These are phyloP conservation scores for Ictalurus furcatus DNA, from an alignment of 2,113 vertebrate species.

Conservation along the genomic window DNA sequence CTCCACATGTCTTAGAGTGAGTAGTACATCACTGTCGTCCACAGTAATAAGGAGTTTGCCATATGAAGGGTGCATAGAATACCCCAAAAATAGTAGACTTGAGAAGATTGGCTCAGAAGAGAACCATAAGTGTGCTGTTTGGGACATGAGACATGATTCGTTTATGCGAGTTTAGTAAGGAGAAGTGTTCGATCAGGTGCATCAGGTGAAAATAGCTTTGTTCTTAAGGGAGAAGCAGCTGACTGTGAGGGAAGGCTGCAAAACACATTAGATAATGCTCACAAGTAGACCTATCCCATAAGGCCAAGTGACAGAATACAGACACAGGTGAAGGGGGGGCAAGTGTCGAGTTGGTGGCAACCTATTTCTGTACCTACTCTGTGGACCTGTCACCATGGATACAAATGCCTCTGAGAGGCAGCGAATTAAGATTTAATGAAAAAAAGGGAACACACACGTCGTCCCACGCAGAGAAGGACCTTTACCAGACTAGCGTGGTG, in stretches of 20 bases:
- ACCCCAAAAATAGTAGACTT: background rate
- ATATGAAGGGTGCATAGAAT: background rate
- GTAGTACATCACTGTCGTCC: background rate
- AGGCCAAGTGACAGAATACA: constrained; percentile 18
- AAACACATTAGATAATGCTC: constrained; percentile 39
- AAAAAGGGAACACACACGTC: constrained; percentile 29
- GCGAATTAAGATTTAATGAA: constrained; percentile 47
- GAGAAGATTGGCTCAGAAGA: background rate
- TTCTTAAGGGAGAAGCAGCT: constrained; percentile 25
- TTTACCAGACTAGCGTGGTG: constrained; percentile 34
- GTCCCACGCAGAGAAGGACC: constrained; percentile 37
- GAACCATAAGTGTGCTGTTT: background rate
- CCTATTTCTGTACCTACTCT: constrained; percentile 38
- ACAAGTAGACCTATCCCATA: constrained; percentile 24
- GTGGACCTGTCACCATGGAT: constrained; percentile 51
- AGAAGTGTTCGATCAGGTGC: constrained; percentile 2
- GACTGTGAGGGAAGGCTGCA: constrained; percentile 2
- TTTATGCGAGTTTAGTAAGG: background rate
- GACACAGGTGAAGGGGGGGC: constrained; percentile 41
- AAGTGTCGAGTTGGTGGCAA: constrained; percentile 33
- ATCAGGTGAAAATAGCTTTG: constrained; percentile 23
- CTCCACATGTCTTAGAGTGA: background rate
- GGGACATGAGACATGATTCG: background rate
- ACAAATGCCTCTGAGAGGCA: constrained; percentile 48
- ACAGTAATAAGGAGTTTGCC: background rate